A percentile compares a stretch with the other conserved stretches of the same genome.
Conservation (phyloP, 2,888 invertebrate species). For the Halictus ligatus region DNA sequence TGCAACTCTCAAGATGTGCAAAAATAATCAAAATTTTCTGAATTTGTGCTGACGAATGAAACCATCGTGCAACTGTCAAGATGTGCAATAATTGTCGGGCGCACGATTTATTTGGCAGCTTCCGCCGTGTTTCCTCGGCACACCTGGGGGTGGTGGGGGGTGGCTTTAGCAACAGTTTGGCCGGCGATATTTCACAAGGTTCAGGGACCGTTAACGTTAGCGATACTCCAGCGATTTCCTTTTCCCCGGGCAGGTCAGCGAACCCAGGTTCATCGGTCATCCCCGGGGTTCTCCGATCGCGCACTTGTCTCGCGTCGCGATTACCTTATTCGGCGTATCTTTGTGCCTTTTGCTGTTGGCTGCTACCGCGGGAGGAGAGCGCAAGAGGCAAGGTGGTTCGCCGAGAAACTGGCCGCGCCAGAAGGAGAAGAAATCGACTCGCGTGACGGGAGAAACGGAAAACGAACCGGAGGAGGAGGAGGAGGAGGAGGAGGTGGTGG, state of each 20-base stretch:
- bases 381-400: constrained; percentile 48
- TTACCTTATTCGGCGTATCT: constrained; percentile 81
- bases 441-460: constrained; percentile 17
- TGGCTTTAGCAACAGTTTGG: background rate
- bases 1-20: too few species aligned
- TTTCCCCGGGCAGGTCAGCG: constrained; percentile 66
- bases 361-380: constrained; percentile 41
- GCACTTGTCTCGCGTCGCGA: constrained; percentile 80
- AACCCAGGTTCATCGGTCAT: constrained; percentile 81
- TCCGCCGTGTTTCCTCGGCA: background rate
- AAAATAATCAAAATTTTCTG: too few species aligned
- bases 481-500: too few species aligned
- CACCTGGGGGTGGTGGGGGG: background rate
- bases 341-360: constrained; percentile 54
- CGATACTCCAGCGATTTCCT: constrained; percentile 38
- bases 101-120: background rate
- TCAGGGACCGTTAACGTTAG: constrained; percentile 35
- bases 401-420: constrained; percentile 26
- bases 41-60: too few species aligned
- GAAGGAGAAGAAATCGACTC: constrained; percentile 29
- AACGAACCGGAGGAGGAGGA: background rate
- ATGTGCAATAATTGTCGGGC: too few species aligned
- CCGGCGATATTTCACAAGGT: background rate
- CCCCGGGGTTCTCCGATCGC: constrained; percentile 72
- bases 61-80: too few species aligned